Base-by-base conservation (phyloP, 2,888 invertebrate species). In the Papilio gigon region DNA sequence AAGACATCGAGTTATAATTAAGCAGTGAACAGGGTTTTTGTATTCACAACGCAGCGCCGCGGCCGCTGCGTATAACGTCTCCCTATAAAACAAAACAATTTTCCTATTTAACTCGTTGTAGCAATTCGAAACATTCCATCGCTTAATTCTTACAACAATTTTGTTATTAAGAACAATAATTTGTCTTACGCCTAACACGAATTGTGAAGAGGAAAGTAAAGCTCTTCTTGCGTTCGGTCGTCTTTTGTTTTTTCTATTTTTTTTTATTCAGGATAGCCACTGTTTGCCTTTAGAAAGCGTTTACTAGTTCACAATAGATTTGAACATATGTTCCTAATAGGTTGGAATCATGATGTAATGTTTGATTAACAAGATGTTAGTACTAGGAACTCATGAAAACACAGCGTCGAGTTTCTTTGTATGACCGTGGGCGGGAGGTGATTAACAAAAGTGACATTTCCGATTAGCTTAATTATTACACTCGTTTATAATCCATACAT, bases 101-200 rank as follows among this genome's bases (percentile, higher is more conserved):
- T 77, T 76, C 77, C 78, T 67, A 81, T 84, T 83, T 84, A 71
- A 72, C 72, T 66, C 64, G 63, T 68, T 64, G 71, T 78, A 73
- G 74, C 77, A 77, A 80, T 80, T 81, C 75, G 72, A 72, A 73
- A 72, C 73, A 72, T 75, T 78, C 77, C 76, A 71, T 58, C 68
- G 64, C 62, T 59, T 75, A 70, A 72, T 71, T 71, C 74, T 74
- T 74, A 71, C 40, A 56, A 70, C 74, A 73, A 76, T 77, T 73
- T 76, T 72, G 71, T 71, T 70, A 72, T 71, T 73, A 71, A 60
- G n/a, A n/a, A 22, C 59, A 44, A 59, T 44, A 25, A 44, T 63
- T 59, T 59, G 22, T 9, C 25, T 37, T 47, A 58, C 22, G 58
- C 30, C 30, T 37, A 25, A n/a, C 20, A 50, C 50, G 11, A 14